Evolutionary conservation across 2,888 invertebrate genomes (phyloP).

Genomic region (Oligia fasciuncula): DNA sequence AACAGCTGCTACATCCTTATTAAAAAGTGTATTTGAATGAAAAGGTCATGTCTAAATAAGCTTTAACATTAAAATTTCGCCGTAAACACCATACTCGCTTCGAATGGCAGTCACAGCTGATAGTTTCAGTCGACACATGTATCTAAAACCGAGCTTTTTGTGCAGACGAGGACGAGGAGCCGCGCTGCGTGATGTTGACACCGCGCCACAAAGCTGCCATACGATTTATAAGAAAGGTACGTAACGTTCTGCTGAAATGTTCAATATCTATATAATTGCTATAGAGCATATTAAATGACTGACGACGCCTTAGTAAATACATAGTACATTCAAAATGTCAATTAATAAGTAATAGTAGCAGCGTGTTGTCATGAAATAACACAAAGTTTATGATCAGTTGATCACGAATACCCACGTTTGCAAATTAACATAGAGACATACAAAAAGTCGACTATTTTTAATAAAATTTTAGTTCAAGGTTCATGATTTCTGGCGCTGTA

Average conservation of each 20-base stretch:
- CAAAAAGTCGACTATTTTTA: slow-evolving; percentile 42
- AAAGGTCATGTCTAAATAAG: slow-evolving; percentile 37
- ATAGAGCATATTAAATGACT: slow-evolving; percentile 8
- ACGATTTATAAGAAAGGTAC: slow-evolving; percentile 97
- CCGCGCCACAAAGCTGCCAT: slow-evolving; percentile 97
- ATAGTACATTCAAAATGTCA: slow-evolving; percentile 17
- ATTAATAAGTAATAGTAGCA: slow-evolving; percentile 19
- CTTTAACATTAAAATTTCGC: slow-evolving; percentile 40
- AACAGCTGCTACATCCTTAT: neutral
- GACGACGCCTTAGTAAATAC: slow-evolving; percentile 19
- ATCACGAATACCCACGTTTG: slow-evolving; percentile 27
- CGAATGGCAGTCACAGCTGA: slow-evolving; percentile 43
- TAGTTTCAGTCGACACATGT: slow-evolving; percentile 25
- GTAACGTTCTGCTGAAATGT: slow-evolving; percentile 65
- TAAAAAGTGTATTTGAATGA: slow-evolving; percentile 15
- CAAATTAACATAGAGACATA: slow-evolving; percentile 39
- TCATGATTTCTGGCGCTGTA: slow-evolving; percentile 40
- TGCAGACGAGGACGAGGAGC: slow-evolving; percentile 95
- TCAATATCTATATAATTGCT: no score
- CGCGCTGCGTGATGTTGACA: slow-evolving; percentile 95
- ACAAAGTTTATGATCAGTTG: slow-evolving; percentile 27
- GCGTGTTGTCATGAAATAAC: slow-evolving; percentile 41
- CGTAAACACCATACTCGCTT: slow-evolving; percentile 36
- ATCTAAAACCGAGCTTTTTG: slow-evolving; percentile 67
- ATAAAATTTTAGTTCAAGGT: slow-evolving; percentile 47